Percentiles rank a stretch among this genome's conserved stretches.
These are phyloP conservation scores for Toxotes jaculatrix DNA, from an alignment of 2,113 vertebrate genomes.

Conservation along the genomic window DNA sequence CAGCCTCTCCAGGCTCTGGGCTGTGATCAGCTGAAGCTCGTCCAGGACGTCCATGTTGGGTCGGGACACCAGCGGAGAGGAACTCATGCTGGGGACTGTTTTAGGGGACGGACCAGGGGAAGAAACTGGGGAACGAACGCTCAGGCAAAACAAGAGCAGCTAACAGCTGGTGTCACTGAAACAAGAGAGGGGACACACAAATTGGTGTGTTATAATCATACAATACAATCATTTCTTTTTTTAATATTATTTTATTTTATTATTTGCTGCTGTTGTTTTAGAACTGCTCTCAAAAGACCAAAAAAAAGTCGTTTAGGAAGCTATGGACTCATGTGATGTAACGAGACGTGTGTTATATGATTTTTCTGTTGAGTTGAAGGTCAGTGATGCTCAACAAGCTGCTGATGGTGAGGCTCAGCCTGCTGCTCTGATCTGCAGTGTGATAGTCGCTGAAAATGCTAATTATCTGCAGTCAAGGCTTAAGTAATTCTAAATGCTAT, in stretches of 20 bases:
- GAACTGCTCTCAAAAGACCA: no score
- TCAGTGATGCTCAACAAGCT: constrained; percentile 11
- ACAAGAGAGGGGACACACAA: neutral
- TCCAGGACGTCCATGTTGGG: constrained; percentile 86
- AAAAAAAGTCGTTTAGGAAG: neutral
- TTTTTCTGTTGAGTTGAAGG: constrained; percentile 38
- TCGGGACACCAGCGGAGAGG: constrained; percentile 83
- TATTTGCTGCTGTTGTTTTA: no score
- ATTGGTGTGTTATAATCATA: no score
- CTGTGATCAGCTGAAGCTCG: constrained; percentile 85
- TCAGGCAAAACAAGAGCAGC: constrained; percentile 46
- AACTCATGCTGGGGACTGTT: constrained; percentile 79
- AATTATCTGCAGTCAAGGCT: constrained; percentile 71
- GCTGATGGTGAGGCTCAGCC: constrained; percentile 2
- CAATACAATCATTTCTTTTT: no score
- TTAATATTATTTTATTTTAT: no score
- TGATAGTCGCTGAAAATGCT: constrained; percentile 57
- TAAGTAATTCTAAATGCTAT: constrained; percentile 65
- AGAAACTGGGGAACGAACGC: neutral
- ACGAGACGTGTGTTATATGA: neutral
- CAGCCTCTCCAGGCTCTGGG: constrained; percentile 84
- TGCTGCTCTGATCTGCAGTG: constrained; percentile 53
- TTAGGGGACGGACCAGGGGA: constrained; percentile 12
- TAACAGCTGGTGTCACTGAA: constrained; percentile 67
- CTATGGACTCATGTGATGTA: neutral